Percentiles rank a stretch among this genome's conserved stretches.
Conservation (phyloP, 2,113 vertebrate species). For the Micronycteris hirsuta region DNA sequence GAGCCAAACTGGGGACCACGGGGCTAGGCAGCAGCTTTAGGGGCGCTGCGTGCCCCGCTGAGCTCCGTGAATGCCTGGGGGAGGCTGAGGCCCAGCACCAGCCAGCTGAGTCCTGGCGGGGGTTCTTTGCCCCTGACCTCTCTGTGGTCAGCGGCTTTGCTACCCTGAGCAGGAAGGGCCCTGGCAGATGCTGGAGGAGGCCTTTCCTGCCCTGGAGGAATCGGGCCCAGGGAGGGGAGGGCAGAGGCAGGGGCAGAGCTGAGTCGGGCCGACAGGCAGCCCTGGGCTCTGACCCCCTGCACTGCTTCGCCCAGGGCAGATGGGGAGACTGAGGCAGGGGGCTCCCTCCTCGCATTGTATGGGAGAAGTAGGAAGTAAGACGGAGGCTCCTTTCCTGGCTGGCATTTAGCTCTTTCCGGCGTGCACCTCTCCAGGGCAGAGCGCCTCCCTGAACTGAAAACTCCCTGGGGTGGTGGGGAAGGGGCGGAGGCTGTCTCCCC, state of each 20-base stretch:
- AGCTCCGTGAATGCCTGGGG: accelerated
- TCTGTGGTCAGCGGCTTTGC: neutral
- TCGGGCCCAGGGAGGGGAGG: neutral
- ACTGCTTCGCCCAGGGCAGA: neutral
- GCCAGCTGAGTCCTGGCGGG: neutral
- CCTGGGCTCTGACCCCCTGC: neutral
- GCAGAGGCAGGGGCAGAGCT: neutral
- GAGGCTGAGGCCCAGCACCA: accelerated
- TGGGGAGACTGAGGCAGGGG: neutral
- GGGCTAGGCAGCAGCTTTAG: neutral
- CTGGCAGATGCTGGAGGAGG: neutral
- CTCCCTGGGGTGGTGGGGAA: neutral
- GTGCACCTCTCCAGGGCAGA: neutral
- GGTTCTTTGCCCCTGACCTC: neutral
- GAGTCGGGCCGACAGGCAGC: neutral
- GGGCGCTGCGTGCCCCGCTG: neutral
- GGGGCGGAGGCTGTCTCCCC: neutral
- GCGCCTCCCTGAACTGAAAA: neutral
- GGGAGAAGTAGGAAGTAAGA: neutral
- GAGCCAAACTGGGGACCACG: neutral
- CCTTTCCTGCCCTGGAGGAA: neutral
- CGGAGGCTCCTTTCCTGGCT: neutral
- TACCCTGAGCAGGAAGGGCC: neutral
- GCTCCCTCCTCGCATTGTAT: accelerated
- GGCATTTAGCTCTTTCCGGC: neutral